These are phyloP conservation scores for Crotalus tigris DNA, from an alignment of 2,113 vertebrate genomes.

Conservation along the genomic window DNA sequence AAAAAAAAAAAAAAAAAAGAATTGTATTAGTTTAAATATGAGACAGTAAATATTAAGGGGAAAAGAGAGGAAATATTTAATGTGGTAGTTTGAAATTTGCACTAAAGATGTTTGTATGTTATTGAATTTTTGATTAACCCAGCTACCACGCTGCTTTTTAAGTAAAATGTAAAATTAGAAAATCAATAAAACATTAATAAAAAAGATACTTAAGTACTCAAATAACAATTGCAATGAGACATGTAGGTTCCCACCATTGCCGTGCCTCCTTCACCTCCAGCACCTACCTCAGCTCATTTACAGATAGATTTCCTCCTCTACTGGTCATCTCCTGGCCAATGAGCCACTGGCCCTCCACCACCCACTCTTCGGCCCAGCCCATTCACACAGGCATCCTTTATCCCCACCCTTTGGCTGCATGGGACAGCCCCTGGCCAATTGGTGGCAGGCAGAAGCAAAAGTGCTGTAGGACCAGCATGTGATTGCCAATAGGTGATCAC, in stretches of 20 bases:
- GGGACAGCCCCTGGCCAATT: not conserved
- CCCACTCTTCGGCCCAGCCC: not conserved
- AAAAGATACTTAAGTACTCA: not conserved
- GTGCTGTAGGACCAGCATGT: not conserved
- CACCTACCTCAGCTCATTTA: not conserved
- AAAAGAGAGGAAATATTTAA: too few species aligned
- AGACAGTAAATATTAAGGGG: too few species aligned
- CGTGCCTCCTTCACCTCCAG: not conserved
- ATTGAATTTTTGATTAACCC: too few species aligned
- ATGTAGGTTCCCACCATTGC: not conserved
- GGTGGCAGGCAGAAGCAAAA: not conserved
- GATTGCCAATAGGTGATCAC: too few species aligned
- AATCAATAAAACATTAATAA: too few species aligned
- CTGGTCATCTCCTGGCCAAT: not conserved
- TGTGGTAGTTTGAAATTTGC: too few species aligned
- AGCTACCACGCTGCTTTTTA: too few species aligned
- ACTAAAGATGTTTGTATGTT: too few species aligned
- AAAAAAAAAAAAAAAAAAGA: too few species aligned
- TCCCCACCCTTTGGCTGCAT: not conserved
- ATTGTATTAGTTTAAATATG: too few species aligned
- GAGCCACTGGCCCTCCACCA: too few species aligned
- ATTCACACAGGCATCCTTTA: accelerated
- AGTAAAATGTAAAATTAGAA: too few species aligned
- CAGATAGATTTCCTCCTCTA: not conserved
- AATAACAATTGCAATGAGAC: not conserved